Evolutionary conservation across 2,113 vertebrate genomes (phyloP).

Genomic region (Sula dactylatra): DNA sequence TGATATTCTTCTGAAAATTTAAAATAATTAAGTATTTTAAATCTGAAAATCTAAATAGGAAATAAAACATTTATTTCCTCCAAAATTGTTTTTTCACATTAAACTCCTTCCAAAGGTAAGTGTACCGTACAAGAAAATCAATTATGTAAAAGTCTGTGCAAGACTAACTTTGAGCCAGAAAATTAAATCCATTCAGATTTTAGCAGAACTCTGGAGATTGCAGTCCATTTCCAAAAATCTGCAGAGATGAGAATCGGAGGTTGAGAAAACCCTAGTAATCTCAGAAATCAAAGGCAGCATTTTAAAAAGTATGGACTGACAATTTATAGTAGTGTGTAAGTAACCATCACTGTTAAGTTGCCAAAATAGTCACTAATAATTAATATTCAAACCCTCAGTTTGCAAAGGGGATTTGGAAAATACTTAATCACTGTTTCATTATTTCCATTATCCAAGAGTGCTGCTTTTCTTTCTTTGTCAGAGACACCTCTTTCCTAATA

Average conservation of each 20-base stretch:
- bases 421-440: neutral
- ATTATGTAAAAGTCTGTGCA: neutral
- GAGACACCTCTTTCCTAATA: neutral
- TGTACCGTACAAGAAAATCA: neutral
- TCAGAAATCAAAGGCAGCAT: neutral
- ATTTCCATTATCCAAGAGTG: neutral
- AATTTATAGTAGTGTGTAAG: neutral
- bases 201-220: neutral
- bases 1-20: neutral
- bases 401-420: neutral
- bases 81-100: neutral
- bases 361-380: neutral
- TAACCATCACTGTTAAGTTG: neutral
- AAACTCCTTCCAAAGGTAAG: neutral
- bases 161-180: neutral
- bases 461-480: neutral
- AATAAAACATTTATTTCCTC: neutral
- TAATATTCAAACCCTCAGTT: neutral
- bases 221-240: neutral
- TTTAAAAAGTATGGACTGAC: neutral
- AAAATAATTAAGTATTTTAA: neutral
- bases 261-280: neutral
- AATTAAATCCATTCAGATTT: constrained; percentile 2
- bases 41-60: neutral
- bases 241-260: neutral